Conservation (phyloP, 2,888 invertebrate genomes). For the Molorchus minor region DNA sequence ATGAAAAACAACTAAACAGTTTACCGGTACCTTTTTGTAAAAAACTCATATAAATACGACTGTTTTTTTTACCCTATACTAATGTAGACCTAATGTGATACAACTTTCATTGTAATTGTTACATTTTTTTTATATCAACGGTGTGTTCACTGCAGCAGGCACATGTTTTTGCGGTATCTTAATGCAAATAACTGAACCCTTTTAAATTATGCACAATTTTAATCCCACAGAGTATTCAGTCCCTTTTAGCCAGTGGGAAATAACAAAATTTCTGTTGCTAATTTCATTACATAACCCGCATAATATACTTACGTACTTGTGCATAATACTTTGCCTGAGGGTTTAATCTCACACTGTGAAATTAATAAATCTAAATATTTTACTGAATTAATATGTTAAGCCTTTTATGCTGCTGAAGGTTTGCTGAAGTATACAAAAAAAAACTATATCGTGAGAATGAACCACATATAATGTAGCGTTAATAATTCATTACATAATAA, state of each 20-base stretch:
- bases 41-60: too few species aligned
- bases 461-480: slow-evolving; percentile 13
- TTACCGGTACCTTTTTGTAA: too few species aligned
- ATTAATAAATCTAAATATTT: slow-evolving; percentile 57
- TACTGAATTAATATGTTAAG: slow-evolving; percentile 37
- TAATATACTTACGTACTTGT: slow-evolving; percentile 26
- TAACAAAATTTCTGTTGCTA: slow-evolving; percentile 31
- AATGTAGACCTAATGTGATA: too few species aligned
- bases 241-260: slow-evolving; percentile 28
- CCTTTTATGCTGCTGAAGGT: slow-evolving; percentile 31
- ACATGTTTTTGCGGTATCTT: slow-evolving; percentile 25
- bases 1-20: too few species aligned
- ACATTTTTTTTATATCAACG: too few species aligned
- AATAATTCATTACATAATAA: slow-evolving; percentile 30
- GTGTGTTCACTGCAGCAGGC: slow-evolving; percentile 28
- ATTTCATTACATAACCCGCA: slow-evolving; percentile 45
- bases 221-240: slow-evolving; percentile 30
- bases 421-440: slow-evolving; percentile 29
- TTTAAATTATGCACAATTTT: slow-evolving; percentile 45
- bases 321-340: slow-evolving; percentile 24
- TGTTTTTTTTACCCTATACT: too few species aligned
- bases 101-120: too few species aligned
- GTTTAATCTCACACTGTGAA: slow-evolving; percentile 51
- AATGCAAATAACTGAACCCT: slow-evolving; percentile 46
- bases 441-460: slow-evolving; percentile 37